A percentile compares a stretch with the other conserved stretches of the same genome.
phyloP scores from a whole-genome alignment of 2,888 invertebrate genomes.

The Tetragonisca angustula region DNA sequence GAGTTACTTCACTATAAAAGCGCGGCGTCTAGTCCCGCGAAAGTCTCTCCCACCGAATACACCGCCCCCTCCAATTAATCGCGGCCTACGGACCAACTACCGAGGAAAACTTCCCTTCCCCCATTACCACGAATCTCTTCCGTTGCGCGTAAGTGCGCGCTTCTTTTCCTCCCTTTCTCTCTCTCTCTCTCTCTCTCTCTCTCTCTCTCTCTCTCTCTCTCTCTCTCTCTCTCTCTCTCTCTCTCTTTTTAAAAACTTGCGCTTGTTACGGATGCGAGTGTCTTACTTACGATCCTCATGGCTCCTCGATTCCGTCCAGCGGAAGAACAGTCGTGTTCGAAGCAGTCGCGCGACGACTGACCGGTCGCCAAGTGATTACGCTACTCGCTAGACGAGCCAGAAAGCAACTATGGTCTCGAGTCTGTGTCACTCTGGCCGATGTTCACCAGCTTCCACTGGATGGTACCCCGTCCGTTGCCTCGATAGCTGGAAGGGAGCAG shows the following conservation, averaged over 20 bases:
- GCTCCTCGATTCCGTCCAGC: slow-evolving; percentile 17
- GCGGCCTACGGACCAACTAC: neutral
- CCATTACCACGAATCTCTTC: slow-evolving; percentile 6
- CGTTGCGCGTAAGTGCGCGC: neutral
- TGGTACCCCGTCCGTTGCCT: slow-evolving; percentile 39
- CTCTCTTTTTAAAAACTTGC: neutral
- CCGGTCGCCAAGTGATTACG: neutral
- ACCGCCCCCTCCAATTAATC: slow-evolving; percentile 49
- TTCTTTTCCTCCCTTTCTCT: too few species aligned
- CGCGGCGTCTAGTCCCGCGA: slow-evolving; percentile 50
- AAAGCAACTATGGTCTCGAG: slow-evolving; percentile 47
- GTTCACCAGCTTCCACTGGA: slow-evolving; percentile 15
- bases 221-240: too few species aligned
- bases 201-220: too few species aligned
- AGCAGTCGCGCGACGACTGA: neutral
- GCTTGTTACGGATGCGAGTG: neutral
- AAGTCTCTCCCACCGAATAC: slow-evolving; percentile 46
- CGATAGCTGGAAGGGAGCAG: slow-evolving; percentile 40
- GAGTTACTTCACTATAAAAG: slow-evolving; percentile 34
- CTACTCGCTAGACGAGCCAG: slow-evolving; percentile 44
- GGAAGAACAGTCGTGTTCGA: neutral
- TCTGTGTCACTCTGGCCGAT: neutral
- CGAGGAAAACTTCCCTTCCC: slow-evolving; percentile 45
- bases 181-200: too few species aligned
- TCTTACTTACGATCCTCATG: slow-evolving; percentile 77